These are phyloP conservation scores for Discoglossus pictus DNA, from an alignment of 2,797 vertebrate genomes.

Conservation along the genomic window DNA sequence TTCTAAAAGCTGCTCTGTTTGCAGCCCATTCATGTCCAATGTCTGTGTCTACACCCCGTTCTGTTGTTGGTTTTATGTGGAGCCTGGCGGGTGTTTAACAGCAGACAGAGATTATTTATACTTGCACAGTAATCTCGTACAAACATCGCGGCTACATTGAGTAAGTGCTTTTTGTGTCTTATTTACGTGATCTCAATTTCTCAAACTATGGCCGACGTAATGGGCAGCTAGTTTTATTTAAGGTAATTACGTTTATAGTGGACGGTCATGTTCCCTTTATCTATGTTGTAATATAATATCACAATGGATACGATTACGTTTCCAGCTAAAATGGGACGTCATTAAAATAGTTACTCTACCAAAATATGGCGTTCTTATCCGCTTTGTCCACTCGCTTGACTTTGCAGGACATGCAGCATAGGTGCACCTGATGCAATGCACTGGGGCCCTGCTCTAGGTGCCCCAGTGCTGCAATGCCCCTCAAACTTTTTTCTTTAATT, in stretches of 20 bases:
- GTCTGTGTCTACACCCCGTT: not conserved
- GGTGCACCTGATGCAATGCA: too few relatives aligned
- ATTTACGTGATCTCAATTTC: slow-evolving; percentile 19
- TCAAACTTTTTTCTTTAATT: too few relatives aligned
- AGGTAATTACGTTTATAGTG: slow-evolving; percentile 33
- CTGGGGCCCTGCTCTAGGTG: too few relatives aligned
- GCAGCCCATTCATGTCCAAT: too few relatives aligned
- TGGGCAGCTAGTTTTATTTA: slow-evolving; percentile 31
- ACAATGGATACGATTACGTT: too few relatives aligned
- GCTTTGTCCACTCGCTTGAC: too few relatives aligned
- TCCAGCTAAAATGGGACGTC: too few relatives aligned
- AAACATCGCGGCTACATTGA: slow-evolving; percentile 21
- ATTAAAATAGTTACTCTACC: too few relatives aligned
- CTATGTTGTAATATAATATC: slow-evolving; percentile 17
- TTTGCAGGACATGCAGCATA: too few relatives aligned
- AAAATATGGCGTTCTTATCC: too few relatives aligned
- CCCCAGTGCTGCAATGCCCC: too few relatives aligned
- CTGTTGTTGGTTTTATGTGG: slow-evolving; percentile 47
- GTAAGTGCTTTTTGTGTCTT: slow-evolving; percentile 11
- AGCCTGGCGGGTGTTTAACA: slow-evolving; percentile 18
- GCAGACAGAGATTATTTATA: slow-evolving; percentile 11
- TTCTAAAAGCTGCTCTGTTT: too few relatives aligned
- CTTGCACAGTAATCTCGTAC: slow-evolving; percentile 14
- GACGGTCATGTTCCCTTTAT: slow-evolving; percentile 14
- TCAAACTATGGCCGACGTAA: slow-evolving; percentile 1